A percentile compares a stretch with the other conserved stretches of the same genome.
Conservation (phyloP, 2,113 vertebrate species). For the Grammomys dolichurus region DNA sequence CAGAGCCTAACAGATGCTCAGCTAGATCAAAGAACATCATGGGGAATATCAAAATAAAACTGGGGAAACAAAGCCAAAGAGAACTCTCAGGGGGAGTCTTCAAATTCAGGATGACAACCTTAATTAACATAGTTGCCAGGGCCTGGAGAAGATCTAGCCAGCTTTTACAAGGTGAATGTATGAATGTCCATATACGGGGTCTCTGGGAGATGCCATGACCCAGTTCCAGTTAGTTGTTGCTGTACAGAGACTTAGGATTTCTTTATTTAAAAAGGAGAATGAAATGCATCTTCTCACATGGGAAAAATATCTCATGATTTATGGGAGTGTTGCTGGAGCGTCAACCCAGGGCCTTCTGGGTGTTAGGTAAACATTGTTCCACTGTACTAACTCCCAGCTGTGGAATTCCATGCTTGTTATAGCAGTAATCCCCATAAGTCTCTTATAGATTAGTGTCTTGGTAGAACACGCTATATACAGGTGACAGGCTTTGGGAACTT, state of each 20-base stretch:
- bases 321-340: neutral
- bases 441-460: neutral
- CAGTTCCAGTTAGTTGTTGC: neutral
- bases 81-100: neutral
- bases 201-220: neutral
- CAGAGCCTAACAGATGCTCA: neutral
- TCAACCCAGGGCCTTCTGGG: neutral
- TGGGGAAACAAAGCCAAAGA: neutral
- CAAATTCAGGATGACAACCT: neutral
- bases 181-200: fast-evolving
- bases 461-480: neutral
- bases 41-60: neutral
- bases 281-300: neutral
- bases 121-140: neutral
- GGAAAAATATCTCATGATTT: neutral
- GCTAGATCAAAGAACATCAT: slow-evolving; percentile 1
- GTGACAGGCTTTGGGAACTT: neutral
- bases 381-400: neutral
- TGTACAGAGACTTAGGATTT: neutral
- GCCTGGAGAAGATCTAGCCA: neutral
- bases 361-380: neutral
- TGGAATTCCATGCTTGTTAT: neutral
- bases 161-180: neutral
- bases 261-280: slow-evolving; percentile 27
- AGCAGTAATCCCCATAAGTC: neutral